These are phyloP conservation scores for Kradibia gibbosae DNA, from an alignment of 1,140 invertebrate genomes.

Conservation along the genomic window DNA sequence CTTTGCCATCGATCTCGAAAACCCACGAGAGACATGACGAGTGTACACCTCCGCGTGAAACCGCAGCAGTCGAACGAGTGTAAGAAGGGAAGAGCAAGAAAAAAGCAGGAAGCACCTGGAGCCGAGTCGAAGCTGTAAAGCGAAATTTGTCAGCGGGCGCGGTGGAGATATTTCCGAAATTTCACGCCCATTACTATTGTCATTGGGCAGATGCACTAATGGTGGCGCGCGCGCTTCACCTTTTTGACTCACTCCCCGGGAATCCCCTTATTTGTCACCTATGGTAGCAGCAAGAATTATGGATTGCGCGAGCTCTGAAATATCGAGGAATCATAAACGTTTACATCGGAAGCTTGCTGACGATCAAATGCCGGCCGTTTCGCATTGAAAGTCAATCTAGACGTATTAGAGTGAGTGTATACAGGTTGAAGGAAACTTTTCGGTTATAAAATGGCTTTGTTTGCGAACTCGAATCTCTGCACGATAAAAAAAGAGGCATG, in stretches of 20 bases:
- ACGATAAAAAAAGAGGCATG: not conserved
- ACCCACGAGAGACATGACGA: not conserved
- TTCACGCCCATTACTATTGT: slow-evolving; percentile 71
- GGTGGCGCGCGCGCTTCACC: not conserved
- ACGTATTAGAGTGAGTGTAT: not conserved
- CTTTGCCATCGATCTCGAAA: slow-evolving; percentile 4
- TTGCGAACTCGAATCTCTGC: not conserved
- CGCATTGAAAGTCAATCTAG: not conserved
- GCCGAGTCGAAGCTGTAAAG: slow-evolving; percentile 58
- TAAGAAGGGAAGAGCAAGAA: not conserved
- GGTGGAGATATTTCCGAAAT: slow-evolving; percentile 65
- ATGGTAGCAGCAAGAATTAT: not conserved
- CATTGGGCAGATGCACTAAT: slow-evolving; percentile 65
- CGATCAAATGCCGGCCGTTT: not conserved
- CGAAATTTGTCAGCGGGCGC: slow-evolving; percentile 68
- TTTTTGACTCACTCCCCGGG: slow-evolving; percentile 19
- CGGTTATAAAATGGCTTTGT: slow-evolving; percentile 2
- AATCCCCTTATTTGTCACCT: slow-evolving; percentile 37
- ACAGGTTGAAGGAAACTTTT: slow-evolving; percentile 11
- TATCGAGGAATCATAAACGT: not conserved
- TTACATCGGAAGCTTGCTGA: not conserved
- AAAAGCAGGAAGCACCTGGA: slow-evolving; percentile 55
- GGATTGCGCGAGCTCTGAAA: not conserved
- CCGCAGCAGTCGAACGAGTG: not conserved
- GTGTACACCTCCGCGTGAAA: not conserved